phyloP scores from a whole-genome alignment of 2,888 invertebrate species.

The Willowsia nigromaculata region DNA sequence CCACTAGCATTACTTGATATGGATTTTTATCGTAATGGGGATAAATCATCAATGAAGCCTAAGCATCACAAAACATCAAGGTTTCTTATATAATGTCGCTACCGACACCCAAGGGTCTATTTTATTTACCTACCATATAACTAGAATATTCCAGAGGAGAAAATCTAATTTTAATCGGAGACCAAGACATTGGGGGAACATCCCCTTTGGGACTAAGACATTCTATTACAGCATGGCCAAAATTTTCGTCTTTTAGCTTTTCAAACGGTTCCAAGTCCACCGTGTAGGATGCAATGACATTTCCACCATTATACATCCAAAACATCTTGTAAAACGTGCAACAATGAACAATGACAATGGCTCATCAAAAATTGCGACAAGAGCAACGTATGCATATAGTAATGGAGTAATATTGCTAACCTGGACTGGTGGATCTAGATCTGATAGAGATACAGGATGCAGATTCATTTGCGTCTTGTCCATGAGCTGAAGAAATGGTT shows the following conservation, averaged over 20 bases:
- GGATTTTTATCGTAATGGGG: conserved; percentile 44
- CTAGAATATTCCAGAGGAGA: conserved; percentile 73
- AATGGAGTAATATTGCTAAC: conserved; percentile 5
- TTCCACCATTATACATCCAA: conserved; percentile 76
- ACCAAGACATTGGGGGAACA: conserved; percentile 71
- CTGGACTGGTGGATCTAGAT: conserved; percentile 77
- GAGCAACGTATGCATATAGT: background rate
- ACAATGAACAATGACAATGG: background rate
- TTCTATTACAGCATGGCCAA: conserved; percentile 74
- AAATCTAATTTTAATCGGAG: conserved; percentile 73
- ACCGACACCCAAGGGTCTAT: background rate
- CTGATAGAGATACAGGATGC: conserved; percentile 71
- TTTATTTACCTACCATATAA: conserved; percentile 61
- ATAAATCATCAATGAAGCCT: conserved; percentile 66
- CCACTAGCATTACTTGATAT: conserved; percentile 58
- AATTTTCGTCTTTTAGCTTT: conserved; percentile 72
- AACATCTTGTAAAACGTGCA: conserved; percentile 46
- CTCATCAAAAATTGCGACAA: too few species aligned
- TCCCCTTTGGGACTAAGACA: conserved; percentile 73
- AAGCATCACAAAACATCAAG: background rate
- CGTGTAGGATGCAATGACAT: conserved; percentile 60
- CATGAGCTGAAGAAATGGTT: conserved; percentile 70
- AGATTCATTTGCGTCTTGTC: conserved; percentile 66
- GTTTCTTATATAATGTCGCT: background rate
- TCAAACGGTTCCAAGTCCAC: conserved; percentile 74